phyloP scores from a whole-genome alignment of 2,888 invertebrate genomes.

The Petrolisthes cinctipes region DNA sequence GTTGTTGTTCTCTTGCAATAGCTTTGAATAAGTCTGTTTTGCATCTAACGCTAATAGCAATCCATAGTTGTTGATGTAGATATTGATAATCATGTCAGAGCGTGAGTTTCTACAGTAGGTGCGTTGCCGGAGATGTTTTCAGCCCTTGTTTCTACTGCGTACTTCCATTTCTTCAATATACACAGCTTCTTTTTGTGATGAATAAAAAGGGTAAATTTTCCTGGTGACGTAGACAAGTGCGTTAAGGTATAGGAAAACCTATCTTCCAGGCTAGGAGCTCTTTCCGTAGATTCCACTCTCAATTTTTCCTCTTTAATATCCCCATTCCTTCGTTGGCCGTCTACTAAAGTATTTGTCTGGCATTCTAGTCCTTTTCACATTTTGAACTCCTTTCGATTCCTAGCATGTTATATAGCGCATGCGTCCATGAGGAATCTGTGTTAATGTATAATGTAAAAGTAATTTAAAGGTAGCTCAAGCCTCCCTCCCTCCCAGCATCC shows the following conservation, averaged over 20 bases:
- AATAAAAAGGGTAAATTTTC: not conserved
- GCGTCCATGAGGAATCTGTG: slow-evolving; percentile 26
- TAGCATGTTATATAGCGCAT: slow-evolving; percentile 2
- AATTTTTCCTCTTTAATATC: slow-evolving; percentile 5
- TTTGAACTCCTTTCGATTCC: not conserved
- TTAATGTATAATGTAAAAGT: slow-evolving; percentile 40
- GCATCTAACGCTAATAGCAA: too few species aligned
- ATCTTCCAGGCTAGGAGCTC: not conserved
- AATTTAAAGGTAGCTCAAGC: slow-evolving; percentile 31
- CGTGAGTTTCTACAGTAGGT: too few species aligned
- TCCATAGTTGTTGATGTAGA: too few species aligned
- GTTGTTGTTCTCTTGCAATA: too few species aligned
- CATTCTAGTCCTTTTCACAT: too few species aligned
- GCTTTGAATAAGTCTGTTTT: too few species aligned
- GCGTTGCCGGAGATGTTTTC: not conserved
- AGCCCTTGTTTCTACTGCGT: not conserved
- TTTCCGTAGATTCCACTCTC: not conserved
- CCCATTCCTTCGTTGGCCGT: not conserved
- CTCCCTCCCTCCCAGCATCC: slow-evolving; percentile 40
- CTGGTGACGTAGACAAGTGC: slow-evolving; percentile 21
- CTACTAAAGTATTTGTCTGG: too few species aligned
- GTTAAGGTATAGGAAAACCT: not conserved
- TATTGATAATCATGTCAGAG: too few species aligned
- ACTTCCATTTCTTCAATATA: not conserved
- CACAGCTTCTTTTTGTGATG: not conserved